phyloP scores from a whole-genome alignment of 2,888 invertebrate species.

The Netelia melanura region DNA sequence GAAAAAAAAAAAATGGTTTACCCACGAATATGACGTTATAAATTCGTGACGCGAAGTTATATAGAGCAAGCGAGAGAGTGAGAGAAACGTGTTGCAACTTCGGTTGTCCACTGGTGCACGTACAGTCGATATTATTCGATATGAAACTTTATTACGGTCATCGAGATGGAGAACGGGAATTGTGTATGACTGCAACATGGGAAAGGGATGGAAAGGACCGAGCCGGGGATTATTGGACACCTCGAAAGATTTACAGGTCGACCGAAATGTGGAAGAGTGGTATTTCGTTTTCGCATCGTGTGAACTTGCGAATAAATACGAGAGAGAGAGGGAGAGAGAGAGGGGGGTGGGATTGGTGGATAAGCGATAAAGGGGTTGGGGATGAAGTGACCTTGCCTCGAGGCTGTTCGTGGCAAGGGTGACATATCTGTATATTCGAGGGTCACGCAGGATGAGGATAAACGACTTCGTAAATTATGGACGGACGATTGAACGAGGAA shows the following conservation, averaged over 20 bases:
- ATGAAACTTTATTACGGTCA: conserved; percentile 57
- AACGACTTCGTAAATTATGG: conserved; percentile 36
- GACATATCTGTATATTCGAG: too few species aligned
- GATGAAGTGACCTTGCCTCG: background rate
- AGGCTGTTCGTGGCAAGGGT: background rate
- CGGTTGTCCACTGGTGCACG: conserved; percentile 29
- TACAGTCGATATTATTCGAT: conserved; percentile 60
- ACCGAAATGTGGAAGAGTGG: conserved; percentile 9
- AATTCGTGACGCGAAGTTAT: background rate
- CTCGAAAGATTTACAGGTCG: conserved; percentile 53
- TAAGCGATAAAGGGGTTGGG: background rate
- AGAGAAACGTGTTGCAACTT: background rate
- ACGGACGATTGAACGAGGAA: conserved; percentile 26
- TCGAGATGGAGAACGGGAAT: background rate
- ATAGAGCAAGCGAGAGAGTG: background rate
- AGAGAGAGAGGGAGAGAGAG: background rate
- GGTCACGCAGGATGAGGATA: background rate
- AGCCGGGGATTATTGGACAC: conserved; percentile 58
- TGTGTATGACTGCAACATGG: background rate
- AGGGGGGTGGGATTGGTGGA: background rate
- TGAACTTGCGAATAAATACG: conserved; percentile 39
- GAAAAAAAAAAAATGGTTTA: background rate
- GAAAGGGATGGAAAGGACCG: background rate
- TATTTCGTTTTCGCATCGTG: background rate
- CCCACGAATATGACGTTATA: background rate